These are phyloP conservation scores for Heterodera schachtii DNA, from an alignment of 1,140 invertebrate species.

Conservation along the genomic window DNA sequence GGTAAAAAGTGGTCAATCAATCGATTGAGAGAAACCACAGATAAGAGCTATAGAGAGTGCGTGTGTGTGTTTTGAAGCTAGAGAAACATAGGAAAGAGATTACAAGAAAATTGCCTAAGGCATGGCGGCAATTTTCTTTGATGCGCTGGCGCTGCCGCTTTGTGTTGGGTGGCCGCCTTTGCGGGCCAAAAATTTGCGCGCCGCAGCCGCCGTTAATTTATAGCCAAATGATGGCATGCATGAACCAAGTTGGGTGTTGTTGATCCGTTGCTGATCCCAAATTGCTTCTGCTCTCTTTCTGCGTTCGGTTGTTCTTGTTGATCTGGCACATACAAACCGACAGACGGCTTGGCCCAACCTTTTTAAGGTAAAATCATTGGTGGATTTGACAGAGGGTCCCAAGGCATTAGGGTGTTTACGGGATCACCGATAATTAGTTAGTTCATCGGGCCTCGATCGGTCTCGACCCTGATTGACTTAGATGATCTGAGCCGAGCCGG, in stretches of 20 bases:
- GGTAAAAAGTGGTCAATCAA: background rate
- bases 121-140: background rate
- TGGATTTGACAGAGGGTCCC: background rate
- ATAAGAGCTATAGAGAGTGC: too few species aligned
- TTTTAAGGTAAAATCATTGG: background rate
- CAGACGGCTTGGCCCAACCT: background rate
- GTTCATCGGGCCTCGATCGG: too few species aligned
- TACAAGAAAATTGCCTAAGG: background rate
- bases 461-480: too few species aligned
- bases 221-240: background rate
- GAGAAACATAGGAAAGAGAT: background rate
- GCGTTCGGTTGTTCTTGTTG: background rate
- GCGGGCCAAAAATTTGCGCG: background rate
- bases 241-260: background rate
- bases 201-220: background rate
- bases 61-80: background rate
- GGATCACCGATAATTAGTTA: too few species aligned
- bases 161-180: background rate
- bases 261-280: background rate
- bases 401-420: too few species aligned
- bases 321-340: too few species aligned
- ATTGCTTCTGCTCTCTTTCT: background rate
- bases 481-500: too few species aligned
- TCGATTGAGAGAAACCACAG: too few species aligned
- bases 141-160: background rate